Conservation (phyloP, 1,140 invertebrate genomes). For the Oscheius sp. region DNA sequence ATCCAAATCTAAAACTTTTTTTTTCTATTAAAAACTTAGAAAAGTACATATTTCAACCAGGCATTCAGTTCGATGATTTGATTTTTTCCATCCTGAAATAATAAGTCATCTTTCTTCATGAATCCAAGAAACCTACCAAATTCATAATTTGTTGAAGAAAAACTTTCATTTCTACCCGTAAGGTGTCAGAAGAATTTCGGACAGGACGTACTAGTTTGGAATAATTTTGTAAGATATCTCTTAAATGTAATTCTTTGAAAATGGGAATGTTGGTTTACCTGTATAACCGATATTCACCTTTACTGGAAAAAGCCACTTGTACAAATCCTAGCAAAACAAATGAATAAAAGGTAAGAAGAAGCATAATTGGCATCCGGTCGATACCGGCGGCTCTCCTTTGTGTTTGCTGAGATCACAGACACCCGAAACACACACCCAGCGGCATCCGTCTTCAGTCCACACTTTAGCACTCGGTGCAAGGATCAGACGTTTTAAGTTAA, state of each 20-base stretch:
- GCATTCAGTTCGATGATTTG: slow-evolving; percentile 51
- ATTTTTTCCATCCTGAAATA: slow-evolving; percentile 46
- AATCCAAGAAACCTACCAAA: slow-evolving; percentile 15
- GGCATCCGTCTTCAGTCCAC: not conserved
- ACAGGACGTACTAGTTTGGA: slow-evolving; percentile 42
- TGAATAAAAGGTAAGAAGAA: not conserved
- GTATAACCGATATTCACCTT: slow-evolving; percentile 39
- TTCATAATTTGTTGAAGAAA: slow-evolving; percentile 45
- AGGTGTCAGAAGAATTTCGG: slow-evolving; percentile 10
- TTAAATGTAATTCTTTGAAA: too few relatives aligned
- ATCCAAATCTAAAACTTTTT: slow-evolving; percentile 37
- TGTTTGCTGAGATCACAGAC: not conserved
- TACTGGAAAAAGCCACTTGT: slow-evolving; percentile 30
- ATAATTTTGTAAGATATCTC: slow-evolving; percentile 41
- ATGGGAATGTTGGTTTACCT: slow-evolving; percentile 8
- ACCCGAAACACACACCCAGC: not conserved
- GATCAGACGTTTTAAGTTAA: slow-evolving; percentile 5
- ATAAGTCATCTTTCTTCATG: not conserved
- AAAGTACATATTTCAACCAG: slow-evolving; percentile 48
- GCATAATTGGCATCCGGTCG: not conserved
- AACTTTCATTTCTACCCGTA: slow-evolving; percentile 42
- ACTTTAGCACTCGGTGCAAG: too few relatives aligned
- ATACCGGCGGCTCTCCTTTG: not conserved
- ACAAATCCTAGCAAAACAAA: not conserved
- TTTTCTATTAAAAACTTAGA: not conserved